These are phyloP conservation scores for Rhyacichthys aspro DNA, from an alignment of 2,797 vertebrate genomes.

Conservation along the genomic window DNA sequence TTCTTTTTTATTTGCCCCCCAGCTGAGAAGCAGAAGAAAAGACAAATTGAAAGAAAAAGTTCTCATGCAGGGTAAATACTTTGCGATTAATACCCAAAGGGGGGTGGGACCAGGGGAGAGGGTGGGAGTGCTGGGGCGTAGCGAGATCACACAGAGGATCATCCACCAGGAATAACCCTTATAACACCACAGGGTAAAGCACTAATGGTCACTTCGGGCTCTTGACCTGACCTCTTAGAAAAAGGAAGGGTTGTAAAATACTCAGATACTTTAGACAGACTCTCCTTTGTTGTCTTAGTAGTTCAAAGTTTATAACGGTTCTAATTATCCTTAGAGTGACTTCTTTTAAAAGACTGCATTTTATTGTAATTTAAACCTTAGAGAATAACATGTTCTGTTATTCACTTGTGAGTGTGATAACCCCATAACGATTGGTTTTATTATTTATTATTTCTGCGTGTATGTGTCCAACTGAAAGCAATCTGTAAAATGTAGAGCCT, in stretches of 20 bases:
- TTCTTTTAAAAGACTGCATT: not conserved
- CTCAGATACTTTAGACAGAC: not conserved
- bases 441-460: not conserved
- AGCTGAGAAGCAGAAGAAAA: slow-evolving; percentile 64
- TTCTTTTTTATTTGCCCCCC: slow-evolving; percentile 46
- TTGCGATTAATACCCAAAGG: slow-evolving; percentile 69
- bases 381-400: not conserved
- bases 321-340: not conserved
- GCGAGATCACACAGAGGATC: slow-evolving; percentile 71
- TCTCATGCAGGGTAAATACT: slow-evolving; percentile 77
- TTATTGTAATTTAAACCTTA: not conserved
- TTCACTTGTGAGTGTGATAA: not conserved
- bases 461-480: not conserved
- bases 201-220: slow-evolving; percentile 46
- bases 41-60: slow-evolving; percentile 79
- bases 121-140: slow-evolving; percentile 64
- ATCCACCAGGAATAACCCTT: slow-evolving; percentile 30
- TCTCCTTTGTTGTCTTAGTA: not conserved
- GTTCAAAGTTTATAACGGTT: not conserved
- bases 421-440: no score
- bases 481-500: not conserved
- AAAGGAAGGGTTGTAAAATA: slow-evolving; percentile 20
- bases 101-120: slow-evolving; percentile 31
- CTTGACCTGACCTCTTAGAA: slow-evolving; percentile 51
- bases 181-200: slow-evolving; percentile 41